Evolutionary conservation across 2,888 invertebrate genomes (phyloP).

Genomic region (Chrysina gloriosa): DNA sequence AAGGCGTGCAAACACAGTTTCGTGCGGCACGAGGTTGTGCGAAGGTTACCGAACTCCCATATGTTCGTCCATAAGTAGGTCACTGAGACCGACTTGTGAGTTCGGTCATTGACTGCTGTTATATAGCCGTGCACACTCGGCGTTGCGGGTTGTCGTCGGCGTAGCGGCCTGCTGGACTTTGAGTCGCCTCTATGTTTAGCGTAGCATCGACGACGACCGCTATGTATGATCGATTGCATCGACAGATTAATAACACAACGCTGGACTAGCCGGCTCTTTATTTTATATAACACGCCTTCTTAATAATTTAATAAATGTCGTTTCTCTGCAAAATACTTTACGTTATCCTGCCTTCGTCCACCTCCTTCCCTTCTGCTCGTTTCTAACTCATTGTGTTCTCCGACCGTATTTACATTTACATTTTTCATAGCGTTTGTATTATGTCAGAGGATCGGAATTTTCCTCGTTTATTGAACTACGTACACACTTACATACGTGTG

Average conservation of each 20-base stretch:
- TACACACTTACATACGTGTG: slow-evolving; percentile 3
- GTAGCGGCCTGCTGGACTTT: slow-evolving; percentile 55
- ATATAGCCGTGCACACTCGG: slow-evolving; percentile 31
- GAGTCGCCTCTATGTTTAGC: slow-evolving; percentile 46
- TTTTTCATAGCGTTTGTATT: slow-evolving; percentile 9
- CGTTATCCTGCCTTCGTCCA: neutral
- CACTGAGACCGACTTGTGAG: slow-evolving; percentile 64
- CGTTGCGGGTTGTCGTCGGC: slow-evolving; percentile 47
- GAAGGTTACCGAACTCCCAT: slow-evolving; percentile 58
- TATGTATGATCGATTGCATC: slow-evolving; percentile 19
- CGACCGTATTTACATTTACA: slow-evolving; percentile 14
- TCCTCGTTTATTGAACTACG: slow-evolving; percentile 14
- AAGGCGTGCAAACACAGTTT: slow-evolving; percentile 46
- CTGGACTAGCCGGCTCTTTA: slow-evolving; percentile 6
- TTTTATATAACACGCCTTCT: slow-evolving; percentile 32
- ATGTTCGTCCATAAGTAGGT: slow-evolving; percentile 64
- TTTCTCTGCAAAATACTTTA: neutral
- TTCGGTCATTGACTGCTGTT: slow-evolving; percentile 63
- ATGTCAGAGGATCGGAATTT: slow-evolving; percentile 32
- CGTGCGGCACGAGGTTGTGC: slow-evolving; percentile 50
- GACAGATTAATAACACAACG: slow-evolving; percentile 15
- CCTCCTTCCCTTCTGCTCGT: neutral
- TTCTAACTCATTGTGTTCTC: neutral
- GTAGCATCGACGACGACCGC: neutral
- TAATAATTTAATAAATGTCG: slow-evolving; percentile 28